Conservation (phyloP, 1,140 invertebrate species). For the Coptotermes formosanus region DNA sequence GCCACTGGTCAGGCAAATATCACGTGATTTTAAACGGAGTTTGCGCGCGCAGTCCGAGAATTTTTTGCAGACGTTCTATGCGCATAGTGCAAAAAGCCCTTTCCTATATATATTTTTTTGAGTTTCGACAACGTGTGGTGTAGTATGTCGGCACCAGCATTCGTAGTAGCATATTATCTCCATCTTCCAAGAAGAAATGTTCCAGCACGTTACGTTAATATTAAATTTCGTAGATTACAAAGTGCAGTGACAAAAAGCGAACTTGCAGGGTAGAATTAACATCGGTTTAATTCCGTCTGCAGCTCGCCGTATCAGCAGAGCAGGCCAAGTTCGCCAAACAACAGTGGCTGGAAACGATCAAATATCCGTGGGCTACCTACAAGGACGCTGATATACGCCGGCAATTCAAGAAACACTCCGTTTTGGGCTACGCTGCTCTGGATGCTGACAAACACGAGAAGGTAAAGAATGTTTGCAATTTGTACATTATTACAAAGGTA, state of each 20-base stretch:
- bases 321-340: conserved; percentile 50
- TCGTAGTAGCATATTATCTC: not conserved
- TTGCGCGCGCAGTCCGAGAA: no score
- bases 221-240: not conserved
- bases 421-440: conserved; percentile 68
- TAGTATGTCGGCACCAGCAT: no score
- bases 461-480: conserved; percentile 38
- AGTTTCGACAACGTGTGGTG: no score
- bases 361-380: conserved; percentile 62
- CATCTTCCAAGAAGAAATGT: not conserved
- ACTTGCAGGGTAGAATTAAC: no score
- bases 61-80: no score
- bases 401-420: conserved; percentile 63
- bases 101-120: no score
- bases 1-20: no score
- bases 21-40: no score
- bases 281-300: not conserved
- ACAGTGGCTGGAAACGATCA: conserved; percentile 57
- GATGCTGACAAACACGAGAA: conserved; percentile 56
- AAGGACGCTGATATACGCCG: conserved; percentile 60
- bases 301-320: conserved; percentile 38
- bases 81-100: no score
- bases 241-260: no score
- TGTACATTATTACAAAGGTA: not conserved
- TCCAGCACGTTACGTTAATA: not conserved